Evolutionary conservation across 2,888 invertebrate genomes (phyloP).

Genomic region (Halictus quadricinctus): DNA sequence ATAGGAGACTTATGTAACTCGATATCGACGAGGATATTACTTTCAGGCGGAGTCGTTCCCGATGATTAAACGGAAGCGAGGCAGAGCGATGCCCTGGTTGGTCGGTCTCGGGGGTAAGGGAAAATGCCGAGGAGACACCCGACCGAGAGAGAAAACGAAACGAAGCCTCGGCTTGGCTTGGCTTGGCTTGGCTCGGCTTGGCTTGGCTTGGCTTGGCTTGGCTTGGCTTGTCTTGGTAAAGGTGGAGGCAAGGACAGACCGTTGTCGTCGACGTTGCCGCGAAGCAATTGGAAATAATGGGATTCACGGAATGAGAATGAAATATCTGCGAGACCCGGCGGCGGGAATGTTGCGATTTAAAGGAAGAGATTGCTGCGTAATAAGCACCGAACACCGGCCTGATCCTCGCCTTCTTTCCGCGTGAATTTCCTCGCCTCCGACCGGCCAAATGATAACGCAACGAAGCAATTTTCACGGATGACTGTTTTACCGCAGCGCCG

Average conservation of each 20-base stretch:
- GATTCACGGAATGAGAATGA: conserved; percentile 60
- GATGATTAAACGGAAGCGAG: conserved; percentile 56
- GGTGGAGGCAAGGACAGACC: conserved; percentile 16
- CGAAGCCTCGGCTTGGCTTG: background rate
- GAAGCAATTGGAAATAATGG: conserved; percentile 65
- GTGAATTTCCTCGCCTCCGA: background rate
- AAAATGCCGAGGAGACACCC: background rate
- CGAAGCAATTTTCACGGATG: background rate
- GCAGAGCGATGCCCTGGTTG: conserved; percentile 8
- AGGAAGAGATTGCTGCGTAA: conserved; percentile 64
- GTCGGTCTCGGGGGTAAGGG: background rate
- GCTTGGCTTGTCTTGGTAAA: conserved; percentile 10
- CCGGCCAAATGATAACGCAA: background rate
- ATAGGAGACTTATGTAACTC: conserved; percentile 59
- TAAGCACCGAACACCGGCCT: conserved; percentile 35
- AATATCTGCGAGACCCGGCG: conserved; percentile 53
- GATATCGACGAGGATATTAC: conserved; percentile 55
- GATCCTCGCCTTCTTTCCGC: background rate
- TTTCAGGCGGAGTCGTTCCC: conserved; percentile 24
- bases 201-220: background rate
- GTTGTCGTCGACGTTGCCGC: conserved; percentile 20
- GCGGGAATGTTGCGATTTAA: conserved; percentile 58
- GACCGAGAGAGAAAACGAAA: background rate
- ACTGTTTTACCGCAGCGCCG: background rate
- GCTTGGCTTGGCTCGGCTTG: background rate